Base-by-base conservation (phyloP, 2,113 vertebrate genomes). In the Lucifuga dentata region DNA sequence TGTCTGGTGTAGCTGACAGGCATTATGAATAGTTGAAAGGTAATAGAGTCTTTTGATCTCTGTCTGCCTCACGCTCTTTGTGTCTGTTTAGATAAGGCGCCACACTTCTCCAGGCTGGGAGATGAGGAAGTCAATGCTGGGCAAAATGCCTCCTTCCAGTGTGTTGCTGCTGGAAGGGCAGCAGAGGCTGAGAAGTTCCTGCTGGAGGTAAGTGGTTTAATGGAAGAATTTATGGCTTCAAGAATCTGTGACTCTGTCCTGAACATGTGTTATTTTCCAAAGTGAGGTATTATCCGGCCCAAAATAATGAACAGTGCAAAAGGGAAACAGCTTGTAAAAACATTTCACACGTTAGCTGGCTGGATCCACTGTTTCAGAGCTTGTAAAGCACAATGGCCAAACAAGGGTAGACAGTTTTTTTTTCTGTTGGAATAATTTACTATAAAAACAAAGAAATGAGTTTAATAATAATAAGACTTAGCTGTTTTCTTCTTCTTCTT, bases 51-150 rank as follows among this genome's bases (percentile, higher is more conserved):
- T 61, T 68, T 63, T 41, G 49, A 77, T 67, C 20, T 67, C 35
- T 57, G 23, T 69, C 20, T 70, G 21, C 13, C 67, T 58, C 44
- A 56, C 39, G 78, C 64, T 90, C 33, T 35, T 4, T 63, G 46
- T 75, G 65, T 70, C 32, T 36, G 74, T 78, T 71, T 84, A 99
- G 98, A 97, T 2, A 98, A 98, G 90, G 95, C 97, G 0, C 96
- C 98, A 0, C 96, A 99, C 77, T 99, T 99, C 89, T 98, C 95
- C 57, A 94, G 96, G 64, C 92, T 99, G 58, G 96, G 95, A 0
- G 97, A 99, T 0, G 96, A 98, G 89, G 98, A 99, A 89, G 95
- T 98, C 78, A 99, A 99, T 0, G 96, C 97, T 0, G 97, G 96
- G 52, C 97, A 99, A 85, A 99, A 99, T 0, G 97, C 96, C 63